These are phyloP conservation scores for Coelopa frigida DNA, from an alignment of 1,140 invertebrate species.

Conservation along the genomic window DNA sequence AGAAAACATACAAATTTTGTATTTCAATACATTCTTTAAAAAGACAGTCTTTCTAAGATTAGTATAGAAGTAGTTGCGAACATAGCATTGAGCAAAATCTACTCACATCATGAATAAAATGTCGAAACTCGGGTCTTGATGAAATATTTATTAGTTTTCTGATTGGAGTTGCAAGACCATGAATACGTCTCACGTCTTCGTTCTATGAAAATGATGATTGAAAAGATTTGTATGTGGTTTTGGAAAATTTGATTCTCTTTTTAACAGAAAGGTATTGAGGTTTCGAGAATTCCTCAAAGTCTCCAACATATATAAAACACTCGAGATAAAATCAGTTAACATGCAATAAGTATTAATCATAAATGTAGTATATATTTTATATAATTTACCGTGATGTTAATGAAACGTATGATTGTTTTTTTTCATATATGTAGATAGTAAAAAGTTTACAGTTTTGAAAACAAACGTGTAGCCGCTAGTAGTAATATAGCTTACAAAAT, in stretches of 20 bases:
- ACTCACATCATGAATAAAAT: conserved; percentile 46
- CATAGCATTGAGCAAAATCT: conserved; percentile 41
- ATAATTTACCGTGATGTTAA: too few species aligned
- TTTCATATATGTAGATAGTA: conserved; percentile 9
- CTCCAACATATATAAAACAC: too few species aligned
- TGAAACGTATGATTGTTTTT: conserved; percentile 10
- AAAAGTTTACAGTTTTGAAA: conserved; percentile 3
- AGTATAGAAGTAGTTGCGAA: too few species aligned
- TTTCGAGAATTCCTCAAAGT: too few species aligned
- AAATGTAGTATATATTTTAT: too few species aligned
- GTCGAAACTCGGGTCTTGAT: conserved; percentile 46
- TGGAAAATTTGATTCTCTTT: conserved; percentile 19
- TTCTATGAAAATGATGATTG: conserved; percentile 32
- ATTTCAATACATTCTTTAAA: too few species aligned
- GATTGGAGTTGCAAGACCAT: conserved; percentile 45
- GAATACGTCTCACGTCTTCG: conserved; percentile 45
- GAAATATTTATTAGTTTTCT: conserved; percentile 46
- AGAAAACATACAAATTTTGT: too few species aligned
- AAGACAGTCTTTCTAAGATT: too few species aligned
- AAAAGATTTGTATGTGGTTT: conserved; percentile 18
- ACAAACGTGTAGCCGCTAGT: background rate
- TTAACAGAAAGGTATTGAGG: too few species aligned
- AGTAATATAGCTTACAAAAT: conserved; percentile 1
- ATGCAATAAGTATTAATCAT: conserved; percentile 24
- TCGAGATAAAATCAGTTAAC: too few species aligned